A percentile compares a stretch with the other conserved stretches of the same genome.
These are phyloP conservation scores for Halictus ligatus DNA, from an alignment of 2,888 invertebrate genomes.

Conservation along the genomic window DNA sequence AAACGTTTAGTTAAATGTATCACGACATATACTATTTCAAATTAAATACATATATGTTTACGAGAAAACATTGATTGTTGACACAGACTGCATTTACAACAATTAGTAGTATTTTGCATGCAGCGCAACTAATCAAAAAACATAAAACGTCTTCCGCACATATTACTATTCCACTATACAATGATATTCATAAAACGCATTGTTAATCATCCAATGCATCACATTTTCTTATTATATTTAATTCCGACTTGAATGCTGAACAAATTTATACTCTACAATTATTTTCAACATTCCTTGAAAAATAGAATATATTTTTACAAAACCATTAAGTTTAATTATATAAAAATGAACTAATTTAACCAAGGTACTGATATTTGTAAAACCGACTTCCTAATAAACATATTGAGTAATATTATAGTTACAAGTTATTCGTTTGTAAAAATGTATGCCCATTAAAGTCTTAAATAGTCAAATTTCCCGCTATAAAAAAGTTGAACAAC, in stretches of 20 bases:
- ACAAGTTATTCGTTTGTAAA: neutral
- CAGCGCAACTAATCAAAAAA: constrained; percentile 36
- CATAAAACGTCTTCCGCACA: constrained; percentile 60
- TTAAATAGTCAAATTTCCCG: neutral
- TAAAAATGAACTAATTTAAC: constrained; percentile 17
- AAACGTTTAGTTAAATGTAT: constrained; percentile 46
- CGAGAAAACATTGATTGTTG: constrained; percentile 30
- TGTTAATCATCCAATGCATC: constrained; percentile 17
- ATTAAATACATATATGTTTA: constrained; percentile 39
- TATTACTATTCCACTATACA: constrained; percentile 26
- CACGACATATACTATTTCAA: constrained; percentile 13
- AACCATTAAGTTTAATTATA: constrained; percentile 25
- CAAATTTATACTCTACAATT: constrained; percentile 13
- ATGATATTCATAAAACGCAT: constrained; percentile 27
- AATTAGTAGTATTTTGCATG: constrained; percentile 38
- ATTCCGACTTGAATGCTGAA: neutral
- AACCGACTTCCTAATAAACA: constrained; percentile 66
- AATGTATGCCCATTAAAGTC: neutral
- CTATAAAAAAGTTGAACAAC: neutral
- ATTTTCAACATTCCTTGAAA: constrained; percentile 34
- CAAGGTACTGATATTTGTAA: constrained; percentile 59
- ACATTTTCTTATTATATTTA: constrained; percentile 20
- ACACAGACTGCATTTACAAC: constrained; percentile 35
- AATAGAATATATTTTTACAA: constrained; percentile 39
- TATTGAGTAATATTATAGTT: constrained; percentile 46